These are phyloP conservation scores for Hyla sarda DNA, from an alignment of 2,113 vertebrate species.

Conservation along the genomic window DNA sequence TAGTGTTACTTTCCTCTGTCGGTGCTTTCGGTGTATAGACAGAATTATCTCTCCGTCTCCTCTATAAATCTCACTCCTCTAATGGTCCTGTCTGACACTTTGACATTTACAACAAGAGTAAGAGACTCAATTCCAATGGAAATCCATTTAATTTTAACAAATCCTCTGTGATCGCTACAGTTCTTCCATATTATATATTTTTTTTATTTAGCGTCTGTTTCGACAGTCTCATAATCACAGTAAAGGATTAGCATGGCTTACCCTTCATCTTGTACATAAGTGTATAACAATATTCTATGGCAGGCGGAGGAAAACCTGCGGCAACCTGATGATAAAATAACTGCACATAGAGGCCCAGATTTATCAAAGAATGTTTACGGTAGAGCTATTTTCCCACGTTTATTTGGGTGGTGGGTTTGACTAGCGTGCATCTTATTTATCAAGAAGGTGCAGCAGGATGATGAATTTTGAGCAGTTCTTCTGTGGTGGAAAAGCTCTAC, in stretches of 20 bases:
- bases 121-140: slow-evolving; percentile 76
- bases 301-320: background rate
- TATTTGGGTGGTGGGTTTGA: no score
- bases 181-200: slow-evolving; percentile 48
- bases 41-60: slow-evolving; percentile 75
- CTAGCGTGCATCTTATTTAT: no score
- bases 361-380: no score
- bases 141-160: slow-evolving; percentile 77
- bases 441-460: no score
- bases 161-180: slow-evolving; percentile 63
- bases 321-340: background rate
- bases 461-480: no score
- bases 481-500: no score
- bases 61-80: slow-evolving; percentile 73
- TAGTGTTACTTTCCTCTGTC: slow-evolving; percentile 79
- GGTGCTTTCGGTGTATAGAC: slow-evolving; percentile 79
- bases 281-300: slow-evolving; percentile 6
- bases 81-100: slow-evolving; percentile 72
- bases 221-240: slow-evolving; percentile 27
- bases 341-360: no score
- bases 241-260: slow-evolving; percentile 23
- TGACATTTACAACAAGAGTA: slow-evolving; percentile 79
- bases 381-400: no score
- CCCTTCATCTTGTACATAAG: slow-evolving; percentile 7
- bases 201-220: slow-evolving; percentile 64